Conservation (phyloP, 2,797 vertebrate species). For the Enteromius unitaeniatus region DNA sequence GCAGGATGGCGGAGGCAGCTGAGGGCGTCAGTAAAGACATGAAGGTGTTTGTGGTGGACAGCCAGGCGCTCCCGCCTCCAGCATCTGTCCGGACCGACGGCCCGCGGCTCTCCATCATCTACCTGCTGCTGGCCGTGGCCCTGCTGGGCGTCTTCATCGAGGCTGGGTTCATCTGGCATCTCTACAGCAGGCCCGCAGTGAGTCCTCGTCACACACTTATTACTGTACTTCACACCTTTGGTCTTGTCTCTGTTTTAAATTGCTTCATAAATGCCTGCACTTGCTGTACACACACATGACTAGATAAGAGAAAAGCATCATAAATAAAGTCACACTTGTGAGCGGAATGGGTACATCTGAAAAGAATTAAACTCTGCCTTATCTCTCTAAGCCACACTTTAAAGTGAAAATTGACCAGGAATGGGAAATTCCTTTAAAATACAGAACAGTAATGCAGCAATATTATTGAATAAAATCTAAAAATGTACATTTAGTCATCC, state of each 20-base stretch:
- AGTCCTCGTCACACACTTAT: not conserved
- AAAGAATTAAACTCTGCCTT: not conserved
- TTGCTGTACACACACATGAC: not conserved
- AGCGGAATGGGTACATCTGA: not conserved
- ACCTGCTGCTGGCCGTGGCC: slow-evolving; percentile 48
- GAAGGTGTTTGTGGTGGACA: slow-evolving; percentile 52
- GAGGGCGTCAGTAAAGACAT: not conserved
- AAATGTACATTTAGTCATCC: not conserved
- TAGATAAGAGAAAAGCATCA: not conserved
- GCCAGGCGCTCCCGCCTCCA: slow-evolving; percentile 3
- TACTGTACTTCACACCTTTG: not conserved
- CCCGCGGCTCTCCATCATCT: not conserved
- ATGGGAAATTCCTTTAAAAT: not conserved
- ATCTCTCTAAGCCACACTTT: not conserved
- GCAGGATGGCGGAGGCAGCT: not conserved
- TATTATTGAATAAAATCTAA: not conserved
- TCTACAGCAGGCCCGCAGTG: slow-evolving; percentile 12
- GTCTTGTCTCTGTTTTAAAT: too few relatives aligned
- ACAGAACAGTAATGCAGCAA: not conserved
- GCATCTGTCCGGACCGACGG: too few relatives aligned
- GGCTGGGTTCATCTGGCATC: slow-evolving; percentile 32
- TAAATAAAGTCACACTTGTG: not conserved
- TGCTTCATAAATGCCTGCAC: not conserved
- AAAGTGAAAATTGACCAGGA: not conserved
- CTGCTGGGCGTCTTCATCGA: slow-evolving; percentile 44